phyloP scores from a whole-genome alignment of 2,113 vertebrate genomes.

The Puffinus mauretanicus region DNA sequence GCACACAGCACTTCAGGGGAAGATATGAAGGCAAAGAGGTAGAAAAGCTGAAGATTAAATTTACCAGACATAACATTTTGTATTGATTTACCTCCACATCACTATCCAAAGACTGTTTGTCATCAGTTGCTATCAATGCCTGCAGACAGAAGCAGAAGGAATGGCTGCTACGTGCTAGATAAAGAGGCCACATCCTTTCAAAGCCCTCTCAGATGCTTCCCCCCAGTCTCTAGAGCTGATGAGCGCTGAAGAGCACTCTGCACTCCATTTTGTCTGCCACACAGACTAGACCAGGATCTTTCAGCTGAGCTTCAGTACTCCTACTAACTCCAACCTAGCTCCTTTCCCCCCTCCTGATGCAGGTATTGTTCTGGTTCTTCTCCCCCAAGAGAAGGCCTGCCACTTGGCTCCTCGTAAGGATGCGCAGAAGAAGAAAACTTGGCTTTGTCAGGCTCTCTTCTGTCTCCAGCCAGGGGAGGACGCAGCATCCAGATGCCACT shows the following conservation, averaged over 20 bases:
- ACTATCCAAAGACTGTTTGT: neutral
- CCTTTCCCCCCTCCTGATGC: neutral
- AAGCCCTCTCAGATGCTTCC: neutral
- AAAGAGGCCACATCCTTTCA: neutral
- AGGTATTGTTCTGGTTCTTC: neutral
- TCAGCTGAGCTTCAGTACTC: neutral
- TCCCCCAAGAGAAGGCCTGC: neutral
- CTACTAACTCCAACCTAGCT: neutral
- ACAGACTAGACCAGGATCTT: neutral
- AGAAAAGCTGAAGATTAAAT: neutral
- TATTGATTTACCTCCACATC: neutral
- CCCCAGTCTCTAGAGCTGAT: too few relatives aligned
- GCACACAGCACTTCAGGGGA: neutral
- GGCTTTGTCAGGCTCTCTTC: neutral
- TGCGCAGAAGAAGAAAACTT: neutral
- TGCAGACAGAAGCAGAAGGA: neutral
- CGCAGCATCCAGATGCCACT: neutral
- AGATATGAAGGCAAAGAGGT: neutral
- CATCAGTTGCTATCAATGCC: neutral
- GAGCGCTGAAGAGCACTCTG: neutral
- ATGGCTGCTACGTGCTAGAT: neutral
- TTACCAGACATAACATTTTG: neutral
- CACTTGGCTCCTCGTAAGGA: neutral
- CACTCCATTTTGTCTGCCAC: neutral
- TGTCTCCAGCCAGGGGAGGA: neutral